These are phyloP conservation scores for Danaus melanippus DNA, from an alignment of 1,140 invertebrate species.

Conservation along the genomic window DNA sequence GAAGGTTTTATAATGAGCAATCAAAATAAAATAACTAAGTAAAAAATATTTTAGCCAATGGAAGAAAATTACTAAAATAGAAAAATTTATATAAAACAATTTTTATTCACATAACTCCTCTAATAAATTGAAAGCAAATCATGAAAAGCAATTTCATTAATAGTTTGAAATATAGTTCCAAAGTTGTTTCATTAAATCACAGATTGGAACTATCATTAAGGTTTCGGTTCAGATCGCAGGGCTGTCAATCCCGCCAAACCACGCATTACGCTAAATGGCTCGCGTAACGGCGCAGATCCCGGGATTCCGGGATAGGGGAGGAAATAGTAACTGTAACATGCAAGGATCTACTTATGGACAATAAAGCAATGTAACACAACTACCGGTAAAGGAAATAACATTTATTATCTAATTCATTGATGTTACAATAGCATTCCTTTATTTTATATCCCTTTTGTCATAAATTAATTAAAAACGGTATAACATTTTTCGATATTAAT, in stretches of 20 bases:
- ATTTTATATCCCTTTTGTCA: neutral
- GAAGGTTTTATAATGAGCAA: too few species aligned
- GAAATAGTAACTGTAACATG: constrained; percentile 51
- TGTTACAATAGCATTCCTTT: constrained; percentile 4
- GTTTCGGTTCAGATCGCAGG: constrained; percentile 11
- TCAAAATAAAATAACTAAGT: too few species aligned
- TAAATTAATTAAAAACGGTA: neutral
- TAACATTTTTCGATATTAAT: too few species aligned
- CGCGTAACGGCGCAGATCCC: constrained; percentile 48
- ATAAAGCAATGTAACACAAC: constrained; percentile 55
- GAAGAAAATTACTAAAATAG: too few species aligned
- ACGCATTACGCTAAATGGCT: constrained; percentile 66
- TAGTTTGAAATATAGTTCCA: constrained; percentile 15
- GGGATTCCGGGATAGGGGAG: constrained; percentile 38
- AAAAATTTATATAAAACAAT: too few species aligned
- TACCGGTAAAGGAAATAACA: constrained; percentile 41
- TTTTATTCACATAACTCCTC: too few species aligned
- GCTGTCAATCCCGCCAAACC: constrained; percentile 61
- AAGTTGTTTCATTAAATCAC: constrained; percentile 28
- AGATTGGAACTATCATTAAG: constrained; percentile 44
- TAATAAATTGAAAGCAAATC: too few species aligned
- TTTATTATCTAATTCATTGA: constrained; percentile 31
- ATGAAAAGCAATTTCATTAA: constrained; percentile 15
- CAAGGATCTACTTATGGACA: constrained; percentile 54
- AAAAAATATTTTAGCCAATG: too few species aligned